Evolutionary conservation across 2,888 invertebrate species (phyloP), one percentile per base, ranked within the genome.

Genomic region (Parapristionchus giblindavisi): DNA sequence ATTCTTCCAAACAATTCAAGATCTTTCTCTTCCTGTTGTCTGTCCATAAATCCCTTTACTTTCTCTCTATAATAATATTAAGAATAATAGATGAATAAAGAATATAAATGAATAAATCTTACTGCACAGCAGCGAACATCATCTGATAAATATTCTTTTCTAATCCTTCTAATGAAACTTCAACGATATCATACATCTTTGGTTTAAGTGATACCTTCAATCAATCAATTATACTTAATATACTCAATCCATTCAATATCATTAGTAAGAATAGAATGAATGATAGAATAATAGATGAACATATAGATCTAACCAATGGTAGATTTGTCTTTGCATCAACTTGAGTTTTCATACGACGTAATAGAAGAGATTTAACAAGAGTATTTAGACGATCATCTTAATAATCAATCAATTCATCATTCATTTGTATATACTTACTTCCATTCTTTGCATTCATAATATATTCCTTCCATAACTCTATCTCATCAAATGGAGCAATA

Each of bases 401-500:
- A 71, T 21, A n/a, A n/a, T n/a, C n/a, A n/a, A n/a, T n/a, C n/a
- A n/a, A n/a, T n/a, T n/a, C n/a, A n/a, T n/a, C n/a, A n/a, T n/a
- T n/a, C n/a, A n/a, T n/a, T n/a, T n/a, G n/a, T n/a, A n/a, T 6
- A 43, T 24, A 14, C 14, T 48, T 34, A 71, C 71, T 40, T 71
- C 54, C 58, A 17, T n/a, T 58, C 24, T 77, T 78, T 60, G 77
- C 76, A 14, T 77, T 78, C 85, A 94, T 93, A 71, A 97, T 94
- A 93, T 95, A 96, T 77, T 92, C 92, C 88, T 94, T 95, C 95
- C 95, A 97, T 79, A 94, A 92, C 90, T 92, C 89, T 58, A 93
- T 90, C 80, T 97, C 95, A 88, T 95, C 93, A 88, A 97, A 96
- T 0, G 97, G 97, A 8, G 92, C 91, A 86, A 94, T 94, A 21